phyloP scores from a whole-genome alignment of 2,888 invertebrate species.

The Caenorhabditis wallacei region DNA sequence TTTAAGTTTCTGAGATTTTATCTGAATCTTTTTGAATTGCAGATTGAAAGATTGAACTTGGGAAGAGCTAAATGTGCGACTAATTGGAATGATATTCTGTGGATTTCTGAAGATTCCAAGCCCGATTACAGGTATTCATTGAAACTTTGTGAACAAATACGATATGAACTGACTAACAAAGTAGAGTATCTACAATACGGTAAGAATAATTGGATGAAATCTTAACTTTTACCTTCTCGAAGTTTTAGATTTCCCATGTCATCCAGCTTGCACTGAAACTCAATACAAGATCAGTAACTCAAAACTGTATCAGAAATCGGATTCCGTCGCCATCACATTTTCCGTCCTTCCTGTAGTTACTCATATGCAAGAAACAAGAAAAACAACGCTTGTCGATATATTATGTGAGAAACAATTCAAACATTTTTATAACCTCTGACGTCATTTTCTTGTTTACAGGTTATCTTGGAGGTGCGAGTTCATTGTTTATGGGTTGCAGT shows the following conservation, averaged over 20 bases:
- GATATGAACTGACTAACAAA: conserved; percentile 31
- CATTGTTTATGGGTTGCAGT: conserved; percentile 74
- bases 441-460: conserved; percentile 63
- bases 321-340: conserved; percentile 36
- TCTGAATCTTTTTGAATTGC: not conserved
- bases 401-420: conserved; percentile 57
- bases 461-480: conserved; percentile 70
- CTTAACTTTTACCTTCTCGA: too few relatives aligned
- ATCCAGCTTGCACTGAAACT: conserved; percentile 50
- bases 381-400: conserved; percentile 62
- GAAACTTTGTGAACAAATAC: conserved; percentile 32
- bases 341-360: conserved; percentile 28
- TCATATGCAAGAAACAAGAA: conserved; percentile 40
- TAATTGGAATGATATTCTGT: conserved; percentile 39
- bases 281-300: conserved; percentile 42
- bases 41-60: conserved; percentile 55
- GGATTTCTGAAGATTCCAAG: conserved; percentile 24
- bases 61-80: conserved; percentile 38
- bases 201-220: not conserved
- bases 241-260: conserved; percentile 49
- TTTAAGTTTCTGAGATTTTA: not conserved
- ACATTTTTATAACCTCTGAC: too few relatives aligned
- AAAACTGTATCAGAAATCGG: conserved; percentile 11
- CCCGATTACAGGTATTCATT: conserved; percentile 33
- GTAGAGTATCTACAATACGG: conserved; percentile 18